phyloP scores from a whole-genome alignment of 2,888 invertebrate genomes.

The Flabesymbios commensalis region DNA sequence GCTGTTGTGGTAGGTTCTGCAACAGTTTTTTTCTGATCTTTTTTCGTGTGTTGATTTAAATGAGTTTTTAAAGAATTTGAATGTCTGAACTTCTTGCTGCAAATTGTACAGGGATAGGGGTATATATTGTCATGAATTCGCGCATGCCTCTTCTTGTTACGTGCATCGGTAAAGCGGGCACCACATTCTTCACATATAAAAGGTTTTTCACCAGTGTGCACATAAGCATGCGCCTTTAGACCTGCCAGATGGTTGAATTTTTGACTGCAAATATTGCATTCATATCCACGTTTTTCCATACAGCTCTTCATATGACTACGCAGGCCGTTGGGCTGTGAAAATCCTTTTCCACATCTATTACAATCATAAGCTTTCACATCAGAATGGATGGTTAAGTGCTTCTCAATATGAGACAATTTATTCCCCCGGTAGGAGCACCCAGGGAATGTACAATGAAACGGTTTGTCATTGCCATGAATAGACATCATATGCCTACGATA shows the following conservation, averaged over 20 bases:
- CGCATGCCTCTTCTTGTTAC: slow-evolving; percentile 44
- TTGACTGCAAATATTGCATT: slow-evolving; percentile 43
- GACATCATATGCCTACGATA: slow-evolving; percentile 34
- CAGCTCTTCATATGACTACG: slow-evolving; percentile 39
- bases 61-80: slow-evolving; percentile 46
- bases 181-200: slow-evolving; percentile 40
- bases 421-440: slow-evolving; percentile 37
- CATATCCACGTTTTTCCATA: slow-evolving; percentile 36
- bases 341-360: slow-evolving; percentile 39
- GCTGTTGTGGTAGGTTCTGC: too few relatives aligned
- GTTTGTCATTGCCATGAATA: slow-evolving; percentile 33
- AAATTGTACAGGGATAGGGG: slow-evolving; percentile 42
- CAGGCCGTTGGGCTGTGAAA: slow-evolving; percentile 39
- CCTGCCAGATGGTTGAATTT: slow-evolving; percentile 41
- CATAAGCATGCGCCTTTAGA: slow-evolving; percentile 34
- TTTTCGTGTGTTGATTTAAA: slow-evolving; percentile 25
- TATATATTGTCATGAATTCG: slow-evolving; percentile 42
- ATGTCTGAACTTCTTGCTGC: slow-evolving; percentile 43
- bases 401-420: slow-evolving; percentile 37
- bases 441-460: slow-evolving; percentile 38
- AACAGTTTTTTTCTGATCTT: too few relatives aligned
- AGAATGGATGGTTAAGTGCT: slow-evolving; percentile 41
- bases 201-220: slow-evolving; percentile 42
- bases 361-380: slow-evolving; percentile 38
- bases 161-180: slow-evolving; percentile 42